These are phyloP conservation scores for Furcifer pardalis DNA, from an alignment of 2,797 vertebrate genomes.

Conservation along the genomic window DNA sequence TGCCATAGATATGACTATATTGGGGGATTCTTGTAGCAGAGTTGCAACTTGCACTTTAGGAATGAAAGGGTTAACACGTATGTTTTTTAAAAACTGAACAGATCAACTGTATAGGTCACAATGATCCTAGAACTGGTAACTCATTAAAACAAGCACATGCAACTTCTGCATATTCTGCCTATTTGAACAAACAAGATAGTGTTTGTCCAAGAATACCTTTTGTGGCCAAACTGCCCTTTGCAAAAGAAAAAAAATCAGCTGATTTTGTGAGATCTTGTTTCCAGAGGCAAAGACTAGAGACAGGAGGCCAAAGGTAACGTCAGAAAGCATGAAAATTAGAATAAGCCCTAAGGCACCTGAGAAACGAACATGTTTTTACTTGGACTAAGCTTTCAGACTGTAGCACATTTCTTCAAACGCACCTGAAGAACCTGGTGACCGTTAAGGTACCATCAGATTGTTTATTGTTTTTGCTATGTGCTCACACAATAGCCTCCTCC, in stretches of 20 bases:
- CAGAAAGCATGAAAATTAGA: too few relatives aligned
- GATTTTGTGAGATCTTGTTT: neutral
- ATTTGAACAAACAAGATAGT: neutral
- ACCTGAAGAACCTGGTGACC: too few relatives aligned
- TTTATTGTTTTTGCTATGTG: too few relatives aligned
- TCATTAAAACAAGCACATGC: slow-evolving; percentile 4
- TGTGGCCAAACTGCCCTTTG: neutral
- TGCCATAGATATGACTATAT: neutral
- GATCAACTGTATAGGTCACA: neutral
- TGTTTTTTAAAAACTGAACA: too few relatives aligned
- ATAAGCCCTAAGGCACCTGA: too few relatives aligned
- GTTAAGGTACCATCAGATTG: too few relatives aligned
- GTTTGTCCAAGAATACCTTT: neutral
- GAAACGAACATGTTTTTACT: too few relatives aligned
- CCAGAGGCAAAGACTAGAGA: neutral
- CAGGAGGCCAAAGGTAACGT: neutral
- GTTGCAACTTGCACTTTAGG: neutral
- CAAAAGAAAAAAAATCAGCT: neutral
- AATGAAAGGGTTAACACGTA: neutral
- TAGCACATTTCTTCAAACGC: too few relatives aligned
- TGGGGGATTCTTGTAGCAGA: neutral
- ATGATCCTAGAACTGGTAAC: neutral
- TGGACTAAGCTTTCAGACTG: too few relatives aligned
- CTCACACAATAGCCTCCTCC: too few relatives aligned
- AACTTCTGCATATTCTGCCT: neutral